Conservation (phyloP, 92 coral and sea anemone genomes). For the Heteractis magnifica region DNA sequence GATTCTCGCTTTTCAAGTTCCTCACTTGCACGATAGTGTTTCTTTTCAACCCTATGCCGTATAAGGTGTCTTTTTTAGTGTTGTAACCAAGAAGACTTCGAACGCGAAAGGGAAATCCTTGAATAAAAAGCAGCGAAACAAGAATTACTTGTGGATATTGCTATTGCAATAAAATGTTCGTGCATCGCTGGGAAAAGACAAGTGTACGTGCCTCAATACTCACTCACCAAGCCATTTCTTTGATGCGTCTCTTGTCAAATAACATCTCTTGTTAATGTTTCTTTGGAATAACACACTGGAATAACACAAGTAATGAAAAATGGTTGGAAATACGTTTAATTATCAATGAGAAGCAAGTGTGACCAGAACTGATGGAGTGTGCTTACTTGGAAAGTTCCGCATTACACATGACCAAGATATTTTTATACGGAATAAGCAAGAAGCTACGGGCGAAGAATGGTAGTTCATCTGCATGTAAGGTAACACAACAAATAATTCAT, state of each 20-base stretch:
- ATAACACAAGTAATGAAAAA: not conserved
- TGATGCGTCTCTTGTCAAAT: not conserved
- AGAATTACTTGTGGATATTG: not conserved
- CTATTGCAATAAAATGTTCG: not conserved
- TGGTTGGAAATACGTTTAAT: not conserved
- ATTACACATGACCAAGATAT: constrained; percentile 37
- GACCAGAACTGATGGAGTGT: not conserved
- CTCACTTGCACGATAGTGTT: constrained; percentile 2
- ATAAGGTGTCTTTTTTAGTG: not conserved
- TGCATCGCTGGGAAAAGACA: not conserved
- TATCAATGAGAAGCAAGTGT: too few relatives aligned
- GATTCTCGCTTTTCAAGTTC: constrained; percentile 10
- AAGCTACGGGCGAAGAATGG: constrained; percentile 45
- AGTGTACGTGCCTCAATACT: not conserved
- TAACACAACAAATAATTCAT: not conserved
- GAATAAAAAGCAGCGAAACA: not conserved
- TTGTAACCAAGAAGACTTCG: constrained; percentile 33
- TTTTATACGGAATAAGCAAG: constrained; percentile 30
- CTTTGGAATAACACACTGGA: not conserved
- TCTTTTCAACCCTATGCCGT: constrained; percentile 8
- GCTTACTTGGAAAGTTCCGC: constrained; percentile 34
- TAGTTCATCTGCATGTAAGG: constrained; percentile 20
- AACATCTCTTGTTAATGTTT: not conserved
- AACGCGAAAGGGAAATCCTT: constrained; percentile 25
- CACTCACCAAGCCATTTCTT: not conserved